These are phyloP conservation scores for Echinometra lucunter DNA, from an alignment of 53 echinoderm and acorn worm genomes.

Conservation along the genomic window DNA sequence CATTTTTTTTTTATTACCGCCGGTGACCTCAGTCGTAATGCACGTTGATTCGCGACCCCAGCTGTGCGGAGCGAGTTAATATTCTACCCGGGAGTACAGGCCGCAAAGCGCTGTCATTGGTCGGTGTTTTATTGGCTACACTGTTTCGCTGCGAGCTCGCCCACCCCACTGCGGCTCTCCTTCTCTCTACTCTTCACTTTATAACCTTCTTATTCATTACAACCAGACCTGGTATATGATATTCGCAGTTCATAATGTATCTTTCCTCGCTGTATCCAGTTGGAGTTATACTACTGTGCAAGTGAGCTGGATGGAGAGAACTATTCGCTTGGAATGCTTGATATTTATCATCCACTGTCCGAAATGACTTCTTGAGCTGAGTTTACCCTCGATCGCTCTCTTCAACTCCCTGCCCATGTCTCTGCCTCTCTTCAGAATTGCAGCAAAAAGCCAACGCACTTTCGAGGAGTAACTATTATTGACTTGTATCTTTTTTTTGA, in stretches of 20 bases:
- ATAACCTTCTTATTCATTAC: slow-evolving; percentile 59
- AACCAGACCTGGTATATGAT: slow-evolving; percentile 48
- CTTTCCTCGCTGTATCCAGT: background rate
- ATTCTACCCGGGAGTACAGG: slow-evolving; percentile 58
- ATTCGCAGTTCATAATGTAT: slow-evolving; percentile 41
- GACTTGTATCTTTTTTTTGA: slow-evolving; percentile 43
- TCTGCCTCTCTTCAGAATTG: background rate
- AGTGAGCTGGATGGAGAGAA: background rate
- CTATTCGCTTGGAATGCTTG: background rate
- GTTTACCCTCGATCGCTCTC: background rate
- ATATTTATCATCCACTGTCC: background rate
- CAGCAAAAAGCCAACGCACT: slow-evolving; percentile 49
- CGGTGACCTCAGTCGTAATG: slow-evolving; percentile 65
- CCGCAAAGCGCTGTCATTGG: slow-evolving; percentile 63
- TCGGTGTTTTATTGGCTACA: slow-evolving; percentile 69
- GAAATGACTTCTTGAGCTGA: slow-evolving; percentile 9
- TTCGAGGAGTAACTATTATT: slow-evolving; percentile 33
- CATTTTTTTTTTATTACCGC: slow-evolving; percentile 67
- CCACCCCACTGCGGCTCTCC: slow-evolving; percentile 17
- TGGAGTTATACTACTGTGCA: background rate
- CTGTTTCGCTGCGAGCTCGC: slow-evolving; percentile 51
- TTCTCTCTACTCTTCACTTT: too few species aligned
- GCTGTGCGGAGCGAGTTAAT: slow-evolving; percentile 69
- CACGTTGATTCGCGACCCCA: slow-evolving; percentile 63
- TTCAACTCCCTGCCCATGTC: background rate